Conservation (phyloP, 2,888 invertebrate species). For the Drosophila cognata region DNA sequence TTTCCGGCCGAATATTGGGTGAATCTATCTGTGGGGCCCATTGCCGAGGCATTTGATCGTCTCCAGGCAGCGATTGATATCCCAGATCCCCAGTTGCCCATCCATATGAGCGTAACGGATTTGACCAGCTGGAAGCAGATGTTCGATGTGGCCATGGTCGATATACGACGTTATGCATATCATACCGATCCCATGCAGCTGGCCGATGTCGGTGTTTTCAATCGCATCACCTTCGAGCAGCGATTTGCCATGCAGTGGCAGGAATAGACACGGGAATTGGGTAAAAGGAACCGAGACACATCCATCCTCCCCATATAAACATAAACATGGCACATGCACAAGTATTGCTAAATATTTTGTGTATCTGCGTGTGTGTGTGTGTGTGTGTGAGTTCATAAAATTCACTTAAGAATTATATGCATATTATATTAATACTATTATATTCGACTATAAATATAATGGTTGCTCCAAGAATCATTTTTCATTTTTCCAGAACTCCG, state of each 20-base stretch:
- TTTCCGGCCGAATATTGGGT: slow-evolving; percentile 83
- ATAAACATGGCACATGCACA: not conserved
- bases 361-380: not conserved
- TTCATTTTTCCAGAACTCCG: not conserved
- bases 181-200: slow-evolving; percentile 78
- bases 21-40: slow-evolving; percentile 79
- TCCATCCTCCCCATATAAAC: not conserved
- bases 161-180: slow-evolving; percentile 75
- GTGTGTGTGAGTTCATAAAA: not conserved
- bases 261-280: slow-evolving; percentile 51
- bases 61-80: slow-evolving; percentile 79
- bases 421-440: not conserved
- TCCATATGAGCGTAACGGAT: slow-evolving; percentile 81
- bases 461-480: not conserved
- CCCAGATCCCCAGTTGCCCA: slow-evolving; percentile 79
- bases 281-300: not conserved
- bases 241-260: slow-evolving; percentile 79
- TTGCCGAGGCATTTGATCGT: slow-evolving; percentile 79
- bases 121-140: slow-evolving; percentile 82
- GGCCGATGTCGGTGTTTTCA: slow-evolving; percentile 78
- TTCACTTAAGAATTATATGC: not conserved
- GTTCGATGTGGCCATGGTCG: slow-evolving; percentile 77
- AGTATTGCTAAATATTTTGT: not conserved
- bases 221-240: slow-evolving; percentile 77
- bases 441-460: not conserved